A percentile compares a stretch with the other conserved stretches of the same genome.
Conservation (phyloP, 2,797 vertebrate genomes). For the Phrynocephalus vlangalii region DNA sequence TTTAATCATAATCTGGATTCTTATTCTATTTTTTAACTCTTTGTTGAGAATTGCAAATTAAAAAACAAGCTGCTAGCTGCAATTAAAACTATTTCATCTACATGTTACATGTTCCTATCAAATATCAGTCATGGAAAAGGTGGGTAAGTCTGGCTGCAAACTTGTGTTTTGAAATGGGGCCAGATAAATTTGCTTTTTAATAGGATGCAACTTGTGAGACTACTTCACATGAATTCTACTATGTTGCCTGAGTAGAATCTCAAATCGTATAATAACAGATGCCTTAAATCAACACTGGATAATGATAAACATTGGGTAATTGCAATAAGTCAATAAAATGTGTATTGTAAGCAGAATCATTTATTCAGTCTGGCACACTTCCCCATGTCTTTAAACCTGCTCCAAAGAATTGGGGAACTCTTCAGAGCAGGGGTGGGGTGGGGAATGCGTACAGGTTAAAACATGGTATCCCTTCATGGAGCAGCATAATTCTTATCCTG, state of each 20-base stretch:
- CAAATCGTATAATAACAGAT: background rate
- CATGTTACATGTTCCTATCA: background rate
- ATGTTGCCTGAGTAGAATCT: background rate
- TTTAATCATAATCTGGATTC: background rate
- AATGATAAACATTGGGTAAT: background rate
- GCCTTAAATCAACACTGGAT: background rate
- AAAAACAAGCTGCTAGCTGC: background rate
- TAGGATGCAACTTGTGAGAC: background rate
- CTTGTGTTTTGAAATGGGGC: background rate
- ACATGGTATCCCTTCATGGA: no score
- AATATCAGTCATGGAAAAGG: background rate
- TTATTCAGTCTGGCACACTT: background rate
- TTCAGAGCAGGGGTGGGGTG: background rate
- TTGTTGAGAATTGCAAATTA: background rate
- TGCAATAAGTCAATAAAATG: background rate
- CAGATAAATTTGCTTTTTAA: background rate
- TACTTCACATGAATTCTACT: background rate
- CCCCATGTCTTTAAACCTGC: background rate
- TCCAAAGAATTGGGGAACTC: background rate
- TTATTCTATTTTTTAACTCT: background rate
- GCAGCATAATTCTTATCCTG: no score
- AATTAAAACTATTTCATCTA: conserved; percentile 1
- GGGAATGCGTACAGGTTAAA: no score
- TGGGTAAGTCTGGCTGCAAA: background rate
- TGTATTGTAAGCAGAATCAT: background rate